Conservation (phyloP, 2,888 invertebrate genomes). For the Choristoneura rosaceana region DNA sequence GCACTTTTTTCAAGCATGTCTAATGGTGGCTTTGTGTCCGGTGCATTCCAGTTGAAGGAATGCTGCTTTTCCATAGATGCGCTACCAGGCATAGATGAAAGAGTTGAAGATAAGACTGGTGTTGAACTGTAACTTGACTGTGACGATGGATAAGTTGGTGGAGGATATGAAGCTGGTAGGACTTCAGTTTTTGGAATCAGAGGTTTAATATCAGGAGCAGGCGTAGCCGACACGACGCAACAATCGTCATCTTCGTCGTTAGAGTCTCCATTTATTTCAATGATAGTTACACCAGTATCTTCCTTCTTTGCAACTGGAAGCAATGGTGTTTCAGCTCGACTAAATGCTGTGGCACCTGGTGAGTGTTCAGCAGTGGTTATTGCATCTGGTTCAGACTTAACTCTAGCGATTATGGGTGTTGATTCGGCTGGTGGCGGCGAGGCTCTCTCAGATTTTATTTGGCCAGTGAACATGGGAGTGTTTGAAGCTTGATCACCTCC, state of each 20-base stretch:
- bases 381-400: conserved; percentile 71
- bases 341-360: conserved; percentile 25
- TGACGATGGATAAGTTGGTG: conserved; percentile 59
- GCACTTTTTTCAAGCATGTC: conserved; percentile 78
- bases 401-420: conserved; percentile 65
- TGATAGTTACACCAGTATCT: conserved; percentile 66
- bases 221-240: conserved; percentile 79
- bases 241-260: conserved; percentile 82
- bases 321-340: conserved; percentile 53
- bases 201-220: conserved; percentile 76
- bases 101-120: conserved; percentile 52
- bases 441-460: conserved; percentile 73
- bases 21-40: conserved; percentile 74
- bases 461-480: conserved; percentile 66
- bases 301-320: conserved; percentile 72
- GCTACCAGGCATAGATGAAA: conserved; percentile 49
- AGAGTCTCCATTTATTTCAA: conserved; percentile 81
- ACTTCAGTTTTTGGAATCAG: conserved; percentile 71
- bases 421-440: conserved; percentile 63
- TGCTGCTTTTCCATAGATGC: conserved; percentile 77
- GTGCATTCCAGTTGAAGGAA: conserved; percentile 81
- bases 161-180: conserved; percentile 56
- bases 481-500: conserved; percentile 54
- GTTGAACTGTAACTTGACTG: conserved; percentile 55
- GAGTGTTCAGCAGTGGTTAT: conserved; percentile 36